These are phyloP conservation scores for Embidobia sp. DNA, from an alignment of 2,888 invertebrate species.

Conservation along the genomic window DNA sequence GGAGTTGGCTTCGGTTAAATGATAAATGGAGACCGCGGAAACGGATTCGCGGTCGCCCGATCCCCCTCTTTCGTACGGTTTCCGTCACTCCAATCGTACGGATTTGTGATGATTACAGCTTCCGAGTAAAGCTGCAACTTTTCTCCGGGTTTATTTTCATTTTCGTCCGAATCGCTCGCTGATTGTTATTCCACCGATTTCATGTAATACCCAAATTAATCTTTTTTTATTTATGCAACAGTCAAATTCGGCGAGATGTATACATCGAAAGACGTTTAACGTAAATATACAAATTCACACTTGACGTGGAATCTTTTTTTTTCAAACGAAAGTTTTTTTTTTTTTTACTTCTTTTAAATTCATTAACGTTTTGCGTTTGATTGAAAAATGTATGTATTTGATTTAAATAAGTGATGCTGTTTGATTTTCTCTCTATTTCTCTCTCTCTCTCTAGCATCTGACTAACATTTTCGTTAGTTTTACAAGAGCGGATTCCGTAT, in stretches of 20 bases:
- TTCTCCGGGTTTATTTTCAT: constrained; percentile 11
- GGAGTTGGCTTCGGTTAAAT: background rate
- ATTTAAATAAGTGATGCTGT: too few relatives aligned
- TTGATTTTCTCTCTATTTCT: too few relatives aligned
- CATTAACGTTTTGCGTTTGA: too few relatives aligned
- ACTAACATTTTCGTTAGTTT: constrained; percentile 46
- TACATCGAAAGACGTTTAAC: too few relatives aligned
- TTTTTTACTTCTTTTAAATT: too few relatives aligned
- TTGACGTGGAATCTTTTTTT: too few relatives aligned
- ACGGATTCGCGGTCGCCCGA: background rate
- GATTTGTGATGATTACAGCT: background rate
- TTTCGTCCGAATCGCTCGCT: background rate
- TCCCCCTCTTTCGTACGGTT: constrained; percentile 3
- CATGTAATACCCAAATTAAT: background rate
- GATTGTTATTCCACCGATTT: background rate
- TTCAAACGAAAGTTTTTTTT: too few relatives aligned
- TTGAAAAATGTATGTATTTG: too few relatives aligned
- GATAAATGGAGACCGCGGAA: constrained; percentile 28
- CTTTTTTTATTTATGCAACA: background rate
- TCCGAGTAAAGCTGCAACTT: background rate
- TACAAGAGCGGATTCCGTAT: constrained; percentile 19
- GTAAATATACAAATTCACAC: too few relatives aligned
- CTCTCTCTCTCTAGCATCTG: too few relatives aligned
- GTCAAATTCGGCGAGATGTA: background rate
- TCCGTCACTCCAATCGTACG: constrained; percentile 1